phyloP scores from a whole-genome alignment of 2,797 vertebrate species.

The Neopelma chrysocephalum region DNA sequence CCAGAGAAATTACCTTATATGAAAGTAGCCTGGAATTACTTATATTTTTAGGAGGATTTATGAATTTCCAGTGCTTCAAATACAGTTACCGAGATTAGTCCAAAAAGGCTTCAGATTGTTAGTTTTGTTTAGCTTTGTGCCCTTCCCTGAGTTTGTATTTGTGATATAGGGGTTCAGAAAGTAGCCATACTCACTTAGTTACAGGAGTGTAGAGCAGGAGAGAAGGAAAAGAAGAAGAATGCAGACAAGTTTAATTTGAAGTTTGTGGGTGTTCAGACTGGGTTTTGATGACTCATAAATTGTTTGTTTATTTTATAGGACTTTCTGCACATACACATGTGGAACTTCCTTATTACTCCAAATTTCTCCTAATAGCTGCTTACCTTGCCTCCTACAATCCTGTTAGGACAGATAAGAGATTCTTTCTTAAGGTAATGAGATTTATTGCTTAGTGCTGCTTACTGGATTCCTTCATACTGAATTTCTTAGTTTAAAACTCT shows the following conservation, averaged over 20 bases:
- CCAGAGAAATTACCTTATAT: neutral
- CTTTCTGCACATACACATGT: slow-evolving; percentile 91
- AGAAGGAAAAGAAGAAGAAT: neutral
- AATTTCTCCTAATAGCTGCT: slow-evolving; percentile 95
- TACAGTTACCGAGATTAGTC: neutral
- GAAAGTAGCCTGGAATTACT: neutral
- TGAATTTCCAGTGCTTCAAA: neutral
- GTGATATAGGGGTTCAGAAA: neutral
- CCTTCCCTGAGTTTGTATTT: neutral
- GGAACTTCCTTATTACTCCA: slow-evolving; percentile 97
- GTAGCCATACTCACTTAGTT: neutral
- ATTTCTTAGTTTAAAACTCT: neutral
- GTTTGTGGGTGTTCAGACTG: neutral
- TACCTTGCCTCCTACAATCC: slow-evolving; percentile 98
- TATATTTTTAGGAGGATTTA: neutral
- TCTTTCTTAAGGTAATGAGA: slow-evolving; percentile 91
- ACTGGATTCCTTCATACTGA: neutral
- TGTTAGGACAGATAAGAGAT: slow-evolving; percentile 93
- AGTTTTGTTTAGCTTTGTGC: neutral
- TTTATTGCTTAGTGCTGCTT: neutral
- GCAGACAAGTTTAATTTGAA: neutral
- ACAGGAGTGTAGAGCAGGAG: neutral
- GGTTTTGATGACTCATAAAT: neutral
- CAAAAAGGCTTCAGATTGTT: neutral
- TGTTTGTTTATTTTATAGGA: slow-evolving; percentile 61